Conservation (phyloP, 2,113 vertebrate genomes). For the Thamnophis sirtalis region DNA sequence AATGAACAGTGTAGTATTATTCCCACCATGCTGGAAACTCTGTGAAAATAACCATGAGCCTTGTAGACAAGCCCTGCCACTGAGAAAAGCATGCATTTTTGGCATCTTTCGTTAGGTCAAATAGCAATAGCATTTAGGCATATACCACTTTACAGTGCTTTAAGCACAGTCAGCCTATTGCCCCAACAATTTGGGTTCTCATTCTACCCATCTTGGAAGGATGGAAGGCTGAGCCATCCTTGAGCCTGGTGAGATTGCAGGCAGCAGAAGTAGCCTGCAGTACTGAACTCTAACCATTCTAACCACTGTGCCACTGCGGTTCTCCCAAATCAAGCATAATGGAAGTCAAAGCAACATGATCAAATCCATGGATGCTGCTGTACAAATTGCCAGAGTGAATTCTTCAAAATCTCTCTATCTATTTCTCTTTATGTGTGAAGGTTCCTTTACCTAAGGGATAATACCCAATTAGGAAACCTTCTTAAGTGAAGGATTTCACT, state of each 20-base stretch:
- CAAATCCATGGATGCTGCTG: neutral
- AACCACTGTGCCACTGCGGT: too few species aligned
- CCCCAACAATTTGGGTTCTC: too few species aligned
- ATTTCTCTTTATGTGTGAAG: neutral
- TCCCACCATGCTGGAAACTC: neutral
- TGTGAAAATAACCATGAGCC: neutral
- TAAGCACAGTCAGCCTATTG: too few species aligned
- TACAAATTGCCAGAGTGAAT: neutral
- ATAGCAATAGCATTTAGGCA: too few species aligned
- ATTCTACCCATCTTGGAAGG: too few species aligned
- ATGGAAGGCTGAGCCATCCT: too few species aligned
- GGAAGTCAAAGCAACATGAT: neutral
- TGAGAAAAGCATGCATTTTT: neutral
- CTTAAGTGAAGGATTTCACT: neutral
- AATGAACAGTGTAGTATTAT: neutral
- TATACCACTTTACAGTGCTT: too few species aligned
- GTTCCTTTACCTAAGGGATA: neutral
- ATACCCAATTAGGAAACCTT: neutral
- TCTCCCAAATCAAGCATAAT: neutral
- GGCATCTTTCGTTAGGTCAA: neutral
- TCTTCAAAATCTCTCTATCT: neutral
- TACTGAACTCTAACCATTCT: too few species aligned
- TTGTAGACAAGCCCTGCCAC: neutral
- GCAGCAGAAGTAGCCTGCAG: too few species aligned
- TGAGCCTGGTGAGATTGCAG: too few species aligned